Base-by-base conservation (phyloP, 2,113 vertebrate species). In the Xiphophorus maculatus region DNA sequence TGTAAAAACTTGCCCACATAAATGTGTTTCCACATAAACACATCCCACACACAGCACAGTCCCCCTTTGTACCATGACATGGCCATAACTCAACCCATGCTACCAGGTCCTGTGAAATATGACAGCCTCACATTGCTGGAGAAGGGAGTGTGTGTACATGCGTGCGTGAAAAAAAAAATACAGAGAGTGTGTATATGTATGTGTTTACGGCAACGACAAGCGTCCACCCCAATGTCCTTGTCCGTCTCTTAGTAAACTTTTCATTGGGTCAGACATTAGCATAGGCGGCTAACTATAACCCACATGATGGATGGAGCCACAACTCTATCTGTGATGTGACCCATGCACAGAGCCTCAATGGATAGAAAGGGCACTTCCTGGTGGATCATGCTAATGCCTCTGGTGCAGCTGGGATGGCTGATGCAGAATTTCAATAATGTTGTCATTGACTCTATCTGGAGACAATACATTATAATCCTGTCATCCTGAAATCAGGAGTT, bases 211-310 rank as follows among this genome's bases (percentile, higher is more conserved):
- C 80, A 76, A 87, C 83, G 85, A 89, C 88, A 91, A 87, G 85
- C 87, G 89, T 91, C 91, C 91, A 91, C 90, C 90, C 81, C 88
- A 78, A 90, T 90, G 93, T 94, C 93, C 93, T 94, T 95, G 93
- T 94, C 90, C 82, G 70, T 92, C 91, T 90, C 90, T 93, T 86
- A 83, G 90, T 93, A 94, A 93, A 94, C 91, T 93, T 92, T 93
- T 93, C 85, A 91, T 88, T 90, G 91, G 92, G 88, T 91, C 90
- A 90, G 86, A 89, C 88, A 94, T 94, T 93, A 93, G 90, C 93
- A 89, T 93, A 90, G 90, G 85, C 86, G 77, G 90, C 87, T 89
- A 93, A 93, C 91, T 93, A 92, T 93, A 92, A 91, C 91, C 91
- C 83, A 87, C 91, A 93, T 93, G 92, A 93, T 93, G 92, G 92